Base-by-base conservation (phyloP, 2,888 invertebrate genomes). In the Ophion slaviceki region DNA sequence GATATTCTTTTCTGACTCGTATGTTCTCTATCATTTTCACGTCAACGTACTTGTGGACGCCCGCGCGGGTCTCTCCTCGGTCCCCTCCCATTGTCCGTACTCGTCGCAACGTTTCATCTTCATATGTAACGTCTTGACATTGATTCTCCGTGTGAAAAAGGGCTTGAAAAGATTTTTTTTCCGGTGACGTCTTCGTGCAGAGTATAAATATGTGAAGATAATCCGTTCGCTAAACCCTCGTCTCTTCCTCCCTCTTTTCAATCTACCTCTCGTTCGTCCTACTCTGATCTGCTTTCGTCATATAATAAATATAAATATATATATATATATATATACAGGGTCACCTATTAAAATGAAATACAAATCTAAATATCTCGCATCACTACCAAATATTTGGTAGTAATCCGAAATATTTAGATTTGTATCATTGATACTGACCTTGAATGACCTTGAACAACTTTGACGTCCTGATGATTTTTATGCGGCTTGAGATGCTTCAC, bases 21-120 rank as follows among this genome's bases (percentile, higher is more conserved):
- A 81, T 64, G 82, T 84, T 84, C 80, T 86, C 84, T 84, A 86
- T 86, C 86, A 84, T 81, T 84, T 78, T 86, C 80, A 81, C 80
- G 80, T 84, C 84, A 81, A 86, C 80, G 78, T 80, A 80, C 40
- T 53, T 17, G 17, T 5, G 74, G 59, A 80, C 74, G 80, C 80
- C 74, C 80, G 72, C 80, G 67, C 74, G 61, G 53, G 5, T 17
- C 53, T 53, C 53, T 80, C 67, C 45, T 45, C 45, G 45, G 57
- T 70, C 66, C n/a, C 53, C 24, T 11, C 32, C 57, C 74, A 68
- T 36, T 47, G 10, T 57, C 24, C 53, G 57, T 66, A 78, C 67
- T 40, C 70, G 47, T 59, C 53, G 66, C 32, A 32, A 59, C 57
- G 24, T 61, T 70, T 32, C 47, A 36, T 66, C 59, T 57, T 78